Evolutionary conservation across 1,140 invertebrate genomes (phyloP).

Genomic region (Drosophila busckii): DNA sequence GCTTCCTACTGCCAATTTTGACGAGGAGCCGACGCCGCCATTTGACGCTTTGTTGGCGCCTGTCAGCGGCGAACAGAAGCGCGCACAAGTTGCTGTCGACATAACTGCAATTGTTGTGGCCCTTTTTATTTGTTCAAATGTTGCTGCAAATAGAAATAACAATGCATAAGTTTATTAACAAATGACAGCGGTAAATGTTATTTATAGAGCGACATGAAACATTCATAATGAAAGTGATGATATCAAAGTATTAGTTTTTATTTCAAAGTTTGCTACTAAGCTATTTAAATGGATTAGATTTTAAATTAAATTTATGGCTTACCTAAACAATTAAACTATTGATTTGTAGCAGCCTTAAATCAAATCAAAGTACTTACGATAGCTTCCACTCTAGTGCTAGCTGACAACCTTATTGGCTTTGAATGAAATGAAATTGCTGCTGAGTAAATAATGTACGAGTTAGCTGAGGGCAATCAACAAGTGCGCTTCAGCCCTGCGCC

Average conservation of each 20-base stretch:
- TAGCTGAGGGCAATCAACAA: constrained; percentile 12
- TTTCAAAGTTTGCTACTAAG: no score
- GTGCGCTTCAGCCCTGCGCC: constrained; percentile 6
- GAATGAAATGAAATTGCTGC: constrained; percentile 43
- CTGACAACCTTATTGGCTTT: constrained; percentile 27
- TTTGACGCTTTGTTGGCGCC: constrained; percentile 18
- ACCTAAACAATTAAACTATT: no score
- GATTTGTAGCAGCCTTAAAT: no score
- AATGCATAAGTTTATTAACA: not conserved
- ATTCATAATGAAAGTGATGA: no score
- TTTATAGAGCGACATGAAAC: no score
- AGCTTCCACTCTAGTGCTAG: no score
- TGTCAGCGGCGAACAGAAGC: constrained; percentile 52
- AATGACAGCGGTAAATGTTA: no score
- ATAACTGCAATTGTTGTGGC: constrained; percentile 32
- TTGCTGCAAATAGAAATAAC: constrained; percentile 5
- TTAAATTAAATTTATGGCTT: no score
- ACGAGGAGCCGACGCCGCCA: constrained; percentile 41
- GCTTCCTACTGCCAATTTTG: constrained; percentile 54
- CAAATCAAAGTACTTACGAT: no score
- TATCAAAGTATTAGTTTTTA: no score
- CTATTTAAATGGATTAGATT: no score
- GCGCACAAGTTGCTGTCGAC: constrained; percentile 65
- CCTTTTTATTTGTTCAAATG: not conserved
- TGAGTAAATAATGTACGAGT: constrained; percentile 1